Base-by-base conservation (phyloP, 2,113 vertebrate species). In the Petromus typicus region DNA sequence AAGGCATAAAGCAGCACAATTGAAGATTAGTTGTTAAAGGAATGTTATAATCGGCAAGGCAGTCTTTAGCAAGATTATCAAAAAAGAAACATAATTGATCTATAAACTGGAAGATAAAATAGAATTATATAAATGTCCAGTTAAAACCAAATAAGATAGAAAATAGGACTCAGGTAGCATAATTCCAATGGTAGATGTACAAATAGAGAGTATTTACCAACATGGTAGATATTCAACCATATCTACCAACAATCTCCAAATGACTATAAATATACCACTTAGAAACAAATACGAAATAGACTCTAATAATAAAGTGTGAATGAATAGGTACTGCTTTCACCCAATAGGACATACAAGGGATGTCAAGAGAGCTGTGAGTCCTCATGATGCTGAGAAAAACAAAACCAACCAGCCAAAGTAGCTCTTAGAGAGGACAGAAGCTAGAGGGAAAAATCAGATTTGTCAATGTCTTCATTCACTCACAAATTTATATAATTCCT, bases 331-430 rank as follows among this genome's bases (percentile, higher is more conserved):
- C 3, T 59, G 20, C 1, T 23, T 11, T n/a, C 34, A 4, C 5
- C 45, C 43, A 0, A 0, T 6, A 34, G 3, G 32, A 40, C 59
- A 25, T 61, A 43, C 14, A 22, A 3, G 3, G 54, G 3, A 10
- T 4, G 2, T 2, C 54, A 63, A 1, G 25, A 40, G 23, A 84
- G 7, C 34, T 40, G 4, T 2, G 13, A 40, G 8, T 32, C 64
- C 30, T 48, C 82, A 37, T 1, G 3, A 2, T 57, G 5, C 9
- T 86, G 43, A 79, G 67, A 90, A 83, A 79, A 66, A 32, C 14
- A 66, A 34, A 71, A 71, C 10, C 37, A 71, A 43, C 11, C 22
- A 25, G 43, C 25, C 40, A 43, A 25, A 43, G 25, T 6, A 57
- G 56, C n/a, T 79, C 18, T n/a, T 89, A 7, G 27, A 67, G 6